phyloP scores from a whole-genome alignment of 2,113 vertebrate species.

The Anas platyrhynchos region DNA sequence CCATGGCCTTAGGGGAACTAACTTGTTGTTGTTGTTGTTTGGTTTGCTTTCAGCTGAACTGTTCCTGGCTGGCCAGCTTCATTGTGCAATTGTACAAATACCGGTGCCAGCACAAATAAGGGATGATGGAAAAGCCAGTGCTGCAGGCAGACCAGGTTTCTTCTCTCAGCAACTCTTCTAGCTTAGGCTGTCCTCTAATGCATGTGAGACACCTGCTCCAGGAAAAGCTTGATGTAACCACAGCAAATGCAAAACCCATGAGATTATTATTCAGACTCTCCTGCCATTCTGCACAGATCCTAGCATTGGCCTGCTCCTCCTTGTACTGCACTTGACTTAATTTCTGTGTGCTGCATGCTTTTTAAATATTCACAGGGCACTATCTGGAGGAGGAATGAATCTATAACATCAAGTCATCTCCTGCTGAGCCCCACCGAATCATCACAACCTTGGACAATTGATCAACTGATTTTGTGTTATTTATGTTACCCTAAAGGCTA shows the following conservation, averaged over 20 bases:
- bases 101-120: constrained; percentile 35
- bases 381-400: neutral
- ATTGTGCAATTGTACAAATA: constrained; percentile 41
- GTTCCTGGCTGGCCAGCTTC: neutral
- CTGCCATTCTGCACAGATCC: neutral
- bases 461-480: neutral
- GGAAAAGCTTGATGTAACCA: neutral
- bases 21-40: constrained; percentile 35
- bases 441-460: neutral
- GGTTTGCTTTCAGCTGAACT: constrained; percentile 36
- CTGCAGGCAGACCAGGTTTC: constrained; percentile 1
- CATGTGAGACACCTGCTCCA: neutral
- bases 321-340: neutral
- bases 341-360: neutral
- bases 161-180: neutral
- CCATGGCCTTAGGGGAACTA: neutral
- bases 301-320: neutral
- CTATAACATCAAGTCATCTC: neutral
- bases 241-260: neutral
- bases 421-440: neutral
- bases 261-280: neutral
- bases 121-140: neutral
- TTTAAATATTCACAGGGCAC: neutral
- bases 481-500: constrained; percentile 20
- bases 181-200: neutral